phyloP scores from a whole-genome alignment of 2,797 vertebrate species.

The Semaprochilodus insignis region DNA sequence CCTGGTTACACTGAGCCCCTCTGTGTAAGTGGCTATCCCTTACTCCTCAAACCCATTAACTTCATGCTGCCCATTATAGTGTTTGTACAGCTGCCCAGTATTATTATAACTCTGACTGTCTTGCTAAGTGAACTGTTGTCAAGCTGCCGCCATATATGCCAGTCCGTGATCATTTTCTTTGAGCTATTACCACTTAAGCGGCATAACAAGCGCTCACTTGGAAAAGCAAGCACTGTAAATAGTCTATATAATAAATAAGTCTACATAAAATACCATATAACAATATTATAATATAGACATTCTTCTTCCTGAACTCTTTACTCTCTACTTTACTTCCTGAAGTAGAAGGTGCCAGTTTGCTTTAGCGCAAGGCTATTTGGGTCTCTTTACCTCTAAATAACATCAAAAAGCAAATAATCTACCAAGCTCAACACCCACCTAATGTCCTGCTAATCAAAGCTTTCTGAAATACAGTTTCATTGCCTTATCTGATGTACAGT shows the following conservation, averaged over 20 bases:
- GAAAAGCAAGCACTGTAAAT: background rate
- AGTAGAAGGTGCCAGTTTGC: background rate
- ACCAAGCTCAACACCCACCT: background rate
- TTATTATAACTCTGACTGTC: slow-evolving; percentile 31
- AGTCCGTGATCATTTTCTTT: background rate
- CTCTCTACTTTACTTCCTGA: no score
- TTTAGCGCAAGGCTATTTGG: background rate
- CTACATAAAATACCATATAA: background rate
- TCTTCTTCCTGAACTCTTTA: background rate
- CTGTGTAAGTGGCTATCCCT: slow-evolving; percentile 80
- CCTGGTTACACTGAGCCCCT: slow-evolving; percentile 82
- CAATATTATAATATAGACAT: background rate
- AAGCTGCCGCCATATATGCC: slow-evolving; percentile 2
- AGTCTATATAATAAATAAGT: background rate
- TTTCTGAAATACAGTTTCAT: background rate
- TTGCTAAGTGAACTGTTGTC: slow-evolving; percentile 37
- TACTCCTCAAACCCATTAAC: slow-evolving; percentile 14
- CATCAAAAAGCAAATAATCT: background rate
- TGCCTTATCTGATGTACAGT: slow-evolving; percentile 33
- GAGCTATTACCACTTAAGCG: background rate
- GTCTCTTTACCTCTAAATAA: background rate
- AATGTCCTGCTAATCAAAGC: background rate
- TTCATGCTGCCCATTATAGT: slow-evolving; percentile 18
- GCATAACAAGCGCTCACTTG: background rate
- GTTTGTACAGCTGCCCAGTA: slow-evolving; percentile 46